Evolutionary conservation across 2,888 invertebrate species (phyloP), one percentile per base, ranked within the genome.

Genomic region (Drosophila emarginata): DNA sequence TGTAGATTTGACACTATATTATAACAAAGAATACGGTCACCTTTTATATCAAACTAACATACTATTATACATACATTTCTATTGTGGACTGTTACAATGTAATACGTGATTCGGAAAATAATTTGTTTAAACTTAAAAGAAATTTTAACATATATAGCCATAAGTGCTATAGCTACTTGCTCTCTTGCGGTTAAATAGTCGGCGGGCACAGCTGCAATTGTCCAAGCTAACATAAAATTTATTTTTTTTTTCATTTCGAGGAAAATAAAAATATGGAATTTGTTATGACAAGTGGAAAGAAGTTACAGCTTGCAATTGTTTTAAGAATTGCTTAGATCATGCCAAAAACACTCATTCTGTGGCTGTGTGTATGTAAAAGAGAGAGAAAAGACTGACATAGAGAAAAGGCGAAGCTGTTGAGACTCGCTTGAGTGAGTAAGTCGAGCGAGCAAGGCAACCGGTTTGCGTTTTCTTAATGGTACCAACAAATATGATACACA

Each of bases 391-490:
- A 23, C 23, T 23, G 23, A 4, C 23, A 40, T 18, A 45, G 15
- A 11, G 51, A 45, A 40, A 18, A 40, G 40, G 40, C 9, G 40
- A 40, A 18, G 18, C 45, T 45, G 1, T 11, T 4, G 62, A 74
- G 69, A 65, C 62, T 56, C 64, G 79, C 64, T 79, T 72, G 64
- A 70, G 59, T 63, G 57, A 68, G 53, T 63, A 83, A 71, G 62
- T 80, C 70, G 81, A 72, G 74, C 76, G 59, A 39, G 53, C 60
- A 67, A 67, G 56, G 61, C 57, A 77, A 79, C 79, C 75, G 84
- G 87, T 82, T 86, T 69, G 51, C 51, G 14, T 69, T 79, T 74
- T 66, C 71, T 78, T 71, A 71, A 80, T 74, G 64, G 61, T 61
- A 64, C 56, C 57, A 62, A 53, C 52, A 15, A 18, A 32, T 54